phyloP scores from a whole-genome alignment of 2,113 vertebrate species.

The Crotalus tigris region DNA sequence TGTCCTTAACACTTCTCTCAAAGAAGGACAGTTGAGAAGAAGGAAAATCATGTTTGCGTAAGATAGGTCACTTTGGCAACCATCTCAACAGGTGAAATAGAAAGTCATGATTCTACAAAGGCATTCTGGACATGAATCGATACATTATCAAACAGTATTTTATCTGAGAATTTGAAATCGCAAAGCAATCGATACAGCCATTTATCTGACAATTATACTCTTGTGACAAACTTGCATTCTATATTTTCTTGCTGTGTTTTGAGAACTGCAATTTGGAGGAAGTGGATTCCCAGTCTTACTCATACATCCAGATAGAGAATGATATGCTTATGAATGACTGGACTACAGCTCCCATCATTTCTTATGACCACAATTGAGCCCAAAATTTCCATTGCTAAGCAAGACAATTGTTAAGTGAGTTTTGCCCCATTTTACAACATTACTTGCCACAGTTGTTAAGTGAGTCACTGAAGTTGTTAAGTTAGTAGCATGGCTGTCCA shows the following conservation, averaged over 20 bases:
- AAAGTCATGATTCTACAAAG: background rate
- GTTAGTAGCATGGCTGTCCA: background rate
- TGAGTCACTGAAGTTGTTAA: background rate
- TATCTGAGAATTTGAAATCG: background rate
- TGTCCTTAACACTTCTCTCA: background rate
- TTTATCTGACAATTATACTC: background rate
- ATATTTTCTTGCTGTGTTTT: background rate
- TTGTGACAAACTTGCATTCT: background rate
- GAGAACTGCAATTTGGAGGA: background rate
- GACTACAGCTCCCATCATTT: background rate
- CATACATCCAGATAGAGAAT: background rate
- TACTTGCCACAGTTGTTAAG: background rate
- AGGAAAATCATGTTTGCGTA: background rate
- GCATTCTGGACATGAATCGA: background rate
- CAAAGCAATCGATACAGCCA: background rate
- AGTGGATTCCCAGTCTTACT: background rate
- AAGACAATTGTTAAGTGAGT: background rate
- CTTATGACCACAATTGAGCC: background rate
- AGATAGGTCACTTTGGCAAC: background rate
- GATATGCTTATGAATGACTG: background rate
- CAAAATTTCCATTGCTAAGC: background rate
- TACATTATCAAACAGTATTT: background rate
- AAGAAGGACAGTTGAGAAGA: background rate
- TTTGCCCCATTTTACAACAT: background rate
- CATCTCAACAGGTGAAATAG: background rate